A percentile compares a stretch with the other conserved stretches of the same genome.
These are phyloP conservation scores for Phenganax marumi DNA, from an alignment of 92 coral and sea anemone genomes.

Conservation along the genomic window DNA sequence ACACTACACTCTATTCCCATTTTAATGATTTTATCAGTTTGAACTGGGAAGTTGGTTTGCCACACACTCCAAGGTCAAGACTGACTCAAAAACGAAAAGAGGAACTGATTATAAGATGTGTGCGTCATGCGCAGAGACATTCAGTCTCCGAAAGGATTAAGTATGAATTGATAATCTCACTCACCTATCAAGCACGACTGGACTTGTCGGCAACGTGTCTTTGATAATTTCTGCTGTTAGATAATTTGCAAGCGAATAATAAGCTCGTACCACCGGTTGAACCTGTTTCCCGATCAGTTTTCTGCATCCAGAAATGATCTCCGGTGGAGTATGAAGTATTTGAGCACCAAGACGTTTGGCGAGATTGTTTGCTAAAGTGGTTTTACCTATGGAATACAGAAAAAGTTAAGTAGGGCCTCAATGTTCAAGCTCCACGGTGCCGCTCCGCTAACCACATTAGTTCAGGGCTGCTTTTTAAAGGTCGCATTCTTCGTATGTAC, in stretches of 20 bases:
- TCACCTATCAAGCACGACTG: slow-evolving; percentile 46
- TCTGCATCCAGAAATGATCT: neutral
- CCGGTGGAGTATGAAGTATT: slow-evolving; percentile 35
- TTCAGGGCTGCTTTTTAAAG: neutral
- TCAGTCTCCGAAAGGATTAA: neutral
- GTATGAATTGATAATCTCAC: neutral
- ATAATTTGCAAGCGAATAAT: slow-evolving; percentile 37
- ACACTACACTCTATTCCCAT: no score
- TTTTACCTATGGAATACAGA: slow-evolving; percentile 26
- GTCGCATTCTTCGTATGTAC: slow-evolving; percentile 11
- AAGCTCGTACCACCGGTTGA: slow-evolving; percentile 36
- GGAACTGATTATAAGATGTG: no score
- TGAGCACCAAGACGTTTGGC: slow-evolving; percentile 32
- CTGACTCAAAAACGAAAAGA: no score
- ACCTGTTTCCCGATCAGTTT: slow-evolving; percentile 11
- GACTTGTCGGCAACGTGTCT: slow-evolving; percentile 20
- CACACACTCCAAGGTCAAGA: no score
- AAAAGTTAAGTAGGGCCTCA: no score
- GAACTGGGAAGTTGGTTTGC: no score
- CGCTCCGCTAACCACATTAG: no score
- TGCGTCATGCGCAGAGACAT: no score
- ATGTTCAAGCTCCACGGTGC: no score
- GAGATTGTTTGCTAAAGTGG: slow-evolving; percentile 41
- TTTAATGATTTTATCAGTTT: no score
- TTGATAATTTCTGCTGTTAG: slow-evolving; percentile 33